phyloP scores from a whole-genome alignment of 64 coral and sea anemone species.

The Catalaphyllia jardinei region DNA sequence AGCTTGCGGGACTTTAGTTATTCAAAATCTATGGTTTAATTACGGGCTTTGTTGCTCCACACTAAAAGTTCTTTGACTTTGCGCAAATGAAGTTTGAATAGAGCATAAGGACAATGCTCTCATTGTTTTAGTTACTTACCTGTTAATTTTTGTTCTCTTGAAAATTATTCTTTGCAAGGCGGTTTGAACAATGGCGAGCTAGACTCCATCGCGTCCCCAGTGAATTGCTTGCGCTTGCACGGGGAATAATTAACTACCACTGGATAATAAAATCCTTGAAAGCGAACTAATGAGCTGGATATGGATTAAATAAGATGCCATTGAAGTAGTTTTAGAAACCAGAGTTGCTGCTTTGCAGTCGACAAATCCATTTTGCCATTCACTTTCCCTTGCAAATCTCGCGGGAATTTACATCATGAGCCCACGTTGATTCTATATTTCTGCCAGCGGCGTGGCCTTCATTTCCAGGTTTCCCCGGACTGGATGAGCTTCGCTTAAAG shows the following conservation, averaged over 20 bases:
- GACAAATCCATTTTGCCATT: background rate
- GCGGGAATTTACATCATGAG: slow-evolving; percentile 28
- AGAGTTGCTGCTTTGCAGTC: too few relatives aligned
- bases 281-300: background rate
- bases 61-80: background rate
- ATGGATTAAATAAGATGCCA: background rate
- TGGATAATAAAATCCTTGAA: background rate
- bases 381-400: slow-evolving; percentile 16
- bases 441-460: background rate
- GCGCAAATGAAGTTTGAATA: slow-evolving; percentile 45
- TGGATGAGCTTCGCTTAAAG: too few relatives aligned
- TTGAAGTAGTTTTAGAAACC: background rate
- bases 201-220: background rate
- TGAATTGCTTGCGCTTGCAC: background rate
- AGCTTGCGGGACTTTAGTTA: background rate
- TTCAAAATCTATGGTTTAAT: background rate
- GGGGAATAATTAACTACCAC: background rate
- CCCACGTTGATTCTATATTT: background rate
- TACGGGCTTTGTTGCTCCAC: background rate
- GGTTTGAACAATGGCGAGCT: background rate
- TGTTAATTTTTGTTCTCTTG: slow-evolving; percentile 28
- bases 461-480: background rate
- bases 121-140: slow-evolving; percentile 41
- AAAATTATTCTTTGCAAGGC: background rate
- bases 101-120: background rate